A percentile compares a stretch with the other conserved stretches of the same genome.
These are phyloP conservation scores for Australoheros facetus DNA, from an alignment of 2,797 vertebrate genomes.

Conservation along the genomic window DNA sequence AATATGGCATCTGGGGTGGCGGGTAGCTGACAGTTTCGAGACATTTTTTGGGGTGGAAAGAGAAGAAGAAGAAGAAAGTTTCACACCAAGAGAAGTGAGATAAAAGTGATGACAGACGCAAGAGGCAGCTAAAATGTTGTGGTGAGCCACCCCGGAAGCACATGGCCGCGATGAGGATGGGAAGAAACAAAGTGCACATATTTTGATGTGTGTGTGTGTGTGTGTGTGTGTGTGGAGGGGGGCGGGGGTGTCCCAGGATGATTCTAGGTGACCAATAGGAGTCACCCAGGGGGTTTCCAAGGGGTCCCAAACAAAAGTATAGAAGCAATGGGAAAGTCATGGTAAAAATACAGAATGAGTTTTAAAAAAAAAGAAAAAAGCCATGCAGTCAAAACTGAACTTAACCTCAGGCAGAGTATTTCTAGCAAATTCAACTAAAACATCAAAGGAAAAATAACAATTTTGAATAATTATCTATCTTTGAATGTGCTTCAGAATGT, in stretches of 20 bases:
- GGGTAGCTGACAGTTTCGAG: constrained; percentile 58
- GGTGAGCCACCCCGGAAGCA: constrained; percentile 63
- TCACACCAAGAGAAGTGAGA: constrained; percentile 52
- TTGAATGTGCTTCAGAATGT: not conserved
- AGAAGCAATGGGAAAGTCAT: not conserved
- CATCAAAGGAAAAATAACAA: not conserved
- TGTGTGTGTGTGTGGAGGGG: not conserved
- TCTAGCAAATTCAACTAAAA: not conserved
- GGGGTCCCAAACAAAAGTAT: not conserved
- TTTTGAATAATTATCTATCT: not conserved
- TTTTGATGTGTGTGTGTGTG: constrained; percentile 7
- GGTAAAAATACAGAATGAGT: not conserved
- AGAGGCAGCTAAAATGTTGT: constrained; percentile 34
- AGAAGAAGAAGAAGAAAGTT: constrained; percentile 42
- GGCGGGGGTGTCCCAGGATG: constrained; percentile 32
- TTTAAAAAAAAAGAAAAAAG: not conserved
- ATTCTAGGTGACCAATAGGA: constrained; percentile 21
- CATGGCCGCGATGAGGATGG: constrained; percentile 40
- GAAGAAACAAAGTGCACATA: constrained; percentile 42
- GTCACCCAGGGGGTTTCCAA: not conserved
- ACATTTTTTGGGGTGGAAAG: constrained; percentile 33
- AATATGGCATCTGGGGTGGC: constrained; percentile 77
- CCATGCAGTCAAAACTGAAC: not conserved
- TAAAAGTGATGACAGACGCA: constrained; percentile 51
- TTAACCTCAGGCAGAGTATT: not conserved